Percentiles rank a stretch among this genome's conserved stretches.
Conservation (phyloP, 2,888 invertebrate genomes). For the Sclerodermus sp. region DNA sequence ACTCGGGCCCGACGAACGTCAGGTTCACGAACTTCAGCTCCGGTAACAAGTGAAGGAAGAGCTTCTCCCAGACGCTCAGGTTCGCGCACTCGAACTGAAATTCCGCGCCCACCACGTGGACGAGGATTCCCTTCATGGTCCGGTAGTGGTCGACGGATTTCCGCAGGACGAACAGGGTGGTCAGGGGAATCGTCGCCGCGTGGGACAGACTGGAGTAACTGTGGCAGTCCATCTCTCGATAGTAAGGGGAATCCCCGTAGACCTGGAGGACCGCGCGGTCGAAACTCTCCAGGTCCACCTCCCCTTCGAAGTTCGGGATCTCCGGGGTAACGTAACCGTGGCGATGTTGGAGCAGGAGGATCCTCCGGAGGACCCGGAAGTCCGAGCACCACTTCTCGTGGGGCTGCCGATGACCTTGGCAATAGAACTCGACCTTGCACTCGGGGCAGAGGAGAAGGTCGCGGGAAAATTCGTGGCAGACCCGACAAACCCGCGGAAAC, state of each 20-base stretch:
- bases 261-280: constrained; percentile 60
- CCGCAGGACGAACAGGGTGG: constrained; percentile 64
- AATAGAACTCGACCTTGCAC: constrained; percentile 66
- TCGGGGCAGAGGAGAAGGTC: constrained; percentile 62
- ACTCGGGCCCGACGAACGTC: constrained; percentile 68
- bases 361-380: constrained; percentile 64
- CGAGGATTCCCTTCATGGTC: constrained; percentile 28
- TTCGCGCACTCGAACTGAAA: constrained; percentile 72
- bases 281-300: constrained; percentile 52
- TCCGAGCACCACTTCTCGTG: constrained; percentile 68
- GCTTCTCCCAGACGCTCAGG: constrained; percentile 71
- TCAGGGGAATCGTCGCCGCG: constrained; percentile 68
- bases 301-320: constrained; percentile 61
- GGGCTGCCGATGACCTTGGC: constrained; percentile 60
- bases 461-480: constrained; percentile 59
- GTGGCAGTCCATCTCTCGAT: constrained; percentile 59
- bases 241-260: constrained; percentile 60
- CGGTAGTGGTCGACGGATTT: constrained; percentile 45
- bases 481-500: constrained; percentile 67
- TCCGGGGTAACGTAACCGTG: constrained; percentile 63
- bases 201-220: constrained; percentile 69
- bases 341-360: constrained; percentile 64
- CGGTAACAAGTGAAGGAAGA: constrained; percentile 69
- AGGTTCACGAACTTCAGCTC: constrained; percentile 62
- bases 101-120: constrained; percentile 70